Base-by-base conservation (phyloP, 2,888 invertebrate genomes). In the Cantharis rufa region DNA sequence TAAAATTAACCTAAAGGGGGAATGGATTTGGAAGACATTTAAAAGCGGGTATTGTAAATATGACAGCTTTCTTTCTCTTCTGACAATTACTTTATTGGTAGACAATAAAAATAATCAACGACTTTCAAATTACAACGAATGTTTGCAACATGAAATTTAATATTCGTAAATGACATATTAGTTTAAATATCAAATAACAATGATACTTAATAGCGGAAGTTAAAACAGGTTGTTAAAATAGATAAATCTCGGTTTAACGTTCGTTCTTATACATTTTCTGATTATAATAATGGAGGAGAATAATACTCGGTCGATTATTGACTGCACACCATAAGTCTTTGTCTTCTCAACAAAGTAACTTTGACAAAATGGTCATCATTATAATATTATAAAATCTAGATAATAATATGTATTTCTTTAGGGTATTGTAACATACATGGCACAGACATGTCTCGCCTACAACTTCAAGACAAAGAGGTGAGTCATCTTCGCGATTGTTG, bases 391-490 rank as follows among this genome's bases (percentile, higher is more conserved):
- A 48, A 48, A 48, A 48, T 48, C 5, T n/a, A n/a, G 48, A 7
- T 18, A 18, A 18, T 18, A 18, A 18, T 48, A 48, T 76, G 27
- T 28, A 48, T 76, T 76, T 71, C 72, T 71, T 32, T 48, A 15
- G 69, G 74, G 74, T 66, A 74, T 74, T 74, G 74, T 75, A 72
- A 69, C 61, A 71, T 69, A 69, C 62, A 71, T 63, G 63, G 24
- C 69, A 48, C 24, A 21, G 18, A 66, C 64, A 70, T 69, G 75
- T 76, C 75, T 72, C 75, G 75, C 75, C 75, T 72, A 76, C 75
- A 62, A 61, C 48, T 70, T 24, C 15, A 28, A 71, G 69, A 75
- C 75, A 75, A 75, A 75, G 71, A 71, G 32, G 63, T 75, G 75
- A 75, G 66, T 75, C 75, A 75, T 18, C 70, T 18, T 70, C 16